These are phyloP conservation scores for Anolis carolinensis DNA, from an alignment of 2,113 vertebrate species.

Conservation along the genomic window DNA sequence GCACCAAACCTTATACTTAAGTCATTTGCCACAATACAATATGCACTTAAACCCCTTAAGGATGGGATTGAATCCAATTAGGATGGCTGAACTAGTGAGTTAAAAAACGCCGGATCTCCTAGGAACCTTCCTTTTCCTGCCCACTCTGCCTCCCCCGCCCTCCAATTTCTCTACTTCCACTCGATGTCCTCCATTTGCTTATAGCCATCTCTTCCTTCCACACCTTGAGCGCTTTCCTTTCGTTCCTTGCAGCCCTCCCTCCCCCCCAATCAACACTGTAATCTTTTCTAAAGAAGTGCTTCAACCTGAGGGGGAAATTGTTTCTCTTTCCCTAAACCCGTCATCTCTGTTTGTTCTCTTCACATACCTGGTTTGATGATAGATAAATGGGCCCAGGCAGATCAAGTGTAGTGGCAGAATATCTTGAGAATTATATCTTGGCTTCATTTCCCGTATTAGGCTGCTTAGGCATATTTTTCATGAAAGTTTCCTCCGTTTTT, in stretches of 20 bases:
- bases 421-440: neutral
- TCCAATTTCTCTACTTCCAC: neutral
- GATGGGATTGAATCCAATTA: neutral
- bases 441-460: neutral
- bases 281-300: no score
- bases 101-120: neutral
- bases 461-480: no score
- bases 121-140: neutral
- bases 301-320: no score
- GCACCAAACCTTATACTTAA: neutral
- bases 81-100: neutral
- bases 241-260: no score
- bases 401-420: neutral
- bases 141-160: neutral
- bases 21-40: neutral
- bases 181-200: conserved; percentile 19
- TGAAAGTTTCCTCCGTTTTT: neutral
- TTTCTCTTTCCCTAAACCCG: no score
- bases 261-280: neutral
- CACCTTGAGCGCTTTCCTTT: neutral
- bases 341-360: neutral
- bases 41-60: neutral
- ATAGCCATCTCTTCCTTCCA: neutral
- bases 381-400: neutral
- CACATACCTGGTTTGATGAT: neutral